phyloP scores from a whole-genome alignment of 1,140 invertebrate genomes.

The Sipha flava region DNA sequence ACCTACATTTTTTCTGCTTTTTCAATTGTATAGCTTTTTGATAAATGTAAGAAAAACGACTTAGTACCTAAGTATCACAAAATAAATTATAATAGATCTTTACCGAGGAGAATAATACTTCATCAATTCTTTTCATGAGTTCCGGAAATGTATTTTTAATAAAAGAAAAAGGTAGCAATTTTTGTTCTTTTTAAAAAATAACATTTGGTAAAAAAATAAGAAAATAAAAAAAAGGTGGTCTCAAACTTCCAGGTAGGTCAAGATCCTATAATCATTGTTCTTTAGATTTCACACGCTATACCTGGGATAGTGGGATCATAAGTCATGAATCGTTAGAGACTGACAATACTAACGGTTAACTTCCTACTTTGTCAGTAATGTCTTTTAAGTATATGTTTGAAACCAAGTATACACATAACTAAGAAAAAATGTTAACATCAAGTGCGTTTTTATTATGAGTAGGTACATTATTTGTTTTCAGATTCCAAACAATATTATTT shows the following conservation, averaged over 20 bases:
- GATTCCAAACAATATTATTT: too few species aligned
- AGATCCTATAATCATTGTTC: background rate
- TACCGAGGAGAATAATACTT: background rate
- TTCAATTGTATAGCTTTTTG: background rate
- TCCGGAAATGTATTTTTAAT: background rate
- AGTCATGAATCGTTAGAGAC: slow-evolving; percentile 13
- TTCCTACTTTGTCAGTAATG: background rate
- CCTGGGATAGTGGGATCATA: slow-evolving; percentile 1
- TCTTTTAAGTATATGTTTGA: slow-evolving; percentile 11
- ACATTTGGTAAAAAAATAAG: background rate
- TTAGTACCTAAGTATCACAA: too few species aligned
- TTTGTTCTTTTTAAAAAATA: background rate
- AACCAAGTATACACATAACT: background rate
- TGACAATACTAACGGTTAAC: slow-evolving; percentile 9
- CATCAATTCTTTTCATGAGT: background rate
- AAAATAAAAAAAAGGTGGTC: background rate
- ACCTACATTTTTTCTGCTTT: too few species aligned
- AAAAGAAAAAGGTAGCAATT: background rate
- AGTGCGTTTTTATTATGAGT: background rate
- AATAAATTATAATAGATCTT: background rate
- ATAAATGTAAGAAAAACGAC: too few species aligned
- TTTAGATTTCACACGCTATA: background rate
- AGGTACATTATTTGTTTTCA: background rate
- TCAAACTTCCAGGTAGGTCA: background rate
- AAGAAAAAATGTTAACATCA: background rate